Conservation (phyloP, 2,888 invertebrate species). For the Tetropium fuscum region DNA sequence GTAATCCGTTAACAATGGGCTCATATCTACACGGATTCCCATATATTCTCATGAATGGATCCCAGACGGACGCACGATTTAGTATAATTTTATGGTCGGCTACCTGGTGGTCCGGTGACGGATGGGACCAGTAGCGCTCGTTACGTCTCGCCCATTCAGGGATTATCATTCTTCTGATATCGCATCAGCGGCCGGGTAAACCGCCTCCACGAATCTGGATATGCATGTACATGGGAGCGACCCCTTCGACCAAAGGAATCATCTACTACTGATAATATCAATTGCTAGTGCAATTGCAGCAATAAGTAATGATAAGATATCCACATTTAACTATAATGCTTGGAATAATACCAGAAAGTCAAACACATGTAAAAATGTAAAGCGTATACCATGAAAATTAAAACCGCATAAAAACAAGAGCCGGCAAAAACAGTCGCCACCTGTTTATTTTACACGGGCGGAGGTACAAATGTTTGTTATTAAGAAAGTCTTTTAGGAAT, state of each 20-base stretch:
- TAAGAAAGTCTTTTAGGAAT: no score
- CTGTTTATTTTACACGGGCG: no score
- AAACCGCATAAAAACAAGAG: no score
- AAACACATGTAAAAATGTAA: no score
- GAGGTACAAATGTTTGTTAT: no score
- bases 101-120: slow-evolving; percentile 65
- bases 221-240: slow-evolving; percentile 17
- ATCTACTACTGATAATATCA: slow-evolving; percentile 12
- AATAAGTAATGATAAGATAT: background rate
- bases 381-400: no score
- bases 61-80: slow-evolving; percentile 63
- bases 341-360: no score
- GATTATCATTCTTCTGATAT: slow-evolving; percentile 63
- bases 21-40: slow-evolving; percentile 63
- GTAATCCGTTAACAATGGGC: slow-evolving; percentile 64
- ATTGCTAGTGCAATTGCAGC: slow-evolving; percentile 13
- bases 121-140: slow-evolving; percentile 63
- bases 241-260: slow-evolving; percentile 5
- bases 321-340: no score
- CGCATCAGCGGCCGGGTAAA: slow-evolving; percentile 48
- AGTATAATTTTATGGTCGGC: slow-evolving; percentile 65
- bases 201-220: slow-evolving; percentile 23
- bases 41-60: slow-evolving; percentile 63
- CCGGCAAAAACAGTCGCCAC: no score
- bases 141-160: slow-evolving; percentile 62